These are phyloP conservation scores for Helicolenus hilgendorfi DNA, from an alignment of 2,797 vertebrate species.

Conservation along the genomic window DNA sequence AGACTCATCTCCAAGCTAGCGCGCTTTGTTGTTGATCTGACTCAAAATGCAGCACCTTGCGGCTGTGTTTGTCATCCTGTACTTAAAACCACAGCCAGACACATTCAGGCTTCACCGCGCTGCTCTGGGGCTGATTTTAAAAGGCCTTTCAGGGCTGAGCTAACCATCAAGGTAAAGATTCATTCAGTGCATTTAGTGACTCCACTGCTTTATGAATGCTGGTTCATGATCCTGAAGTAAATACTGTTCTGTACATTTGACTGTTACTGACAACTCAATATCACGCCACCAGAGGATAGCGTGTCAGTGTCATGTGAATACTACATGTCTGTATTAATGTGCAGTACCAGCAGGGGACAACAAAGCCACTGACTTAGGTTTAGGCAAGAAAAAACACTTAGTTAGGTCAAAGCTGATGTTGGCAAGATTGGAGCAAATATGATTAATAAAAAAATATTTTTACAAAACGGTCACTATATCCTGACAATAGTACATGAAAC, in stretches of 20 bases:
- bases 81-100: neutral
- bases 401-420: too few relatives aligned
- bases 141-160: conserved; percentile 7
- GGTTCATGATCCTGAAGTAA: neutral
- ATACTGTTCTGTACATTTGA: neutral
- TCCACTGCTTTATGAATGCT: neutral
- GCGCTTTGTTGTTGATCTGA: conserved; percentile 41
- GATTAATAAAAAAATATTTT: too few relatives aligned
- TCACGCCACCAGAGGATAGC: too few relatives aligned
- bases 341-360: too few relatives aligned
- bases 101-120: neutral
- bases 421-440: too few relatives aligned
- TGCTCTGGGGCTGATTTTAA: neutral
- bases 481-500: too few relatives aligned
- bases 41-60: conserved; percentile 30
- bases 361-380: too few relatives aligned
- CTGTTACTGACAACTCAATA: neutral
- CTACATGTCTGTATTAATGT: too few relatives aligned
- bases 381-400: too few relatives aligned
- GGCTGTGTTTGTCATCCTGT: conserved; percentile 37
- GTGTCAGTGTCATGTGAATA: too few relatives aligned
- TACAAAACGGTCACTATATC: too few relatives aligned
- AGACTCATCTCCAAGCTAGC: conserved; percentile 26
- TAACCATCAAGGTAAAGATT: neutral
- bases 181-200: neutral